Evolutionary conservation across 2,797 vertebrate genomes (phyloP), one percentile per base, ranked within the genome.

Genomic region (Epinephelus awoara): DNA sequence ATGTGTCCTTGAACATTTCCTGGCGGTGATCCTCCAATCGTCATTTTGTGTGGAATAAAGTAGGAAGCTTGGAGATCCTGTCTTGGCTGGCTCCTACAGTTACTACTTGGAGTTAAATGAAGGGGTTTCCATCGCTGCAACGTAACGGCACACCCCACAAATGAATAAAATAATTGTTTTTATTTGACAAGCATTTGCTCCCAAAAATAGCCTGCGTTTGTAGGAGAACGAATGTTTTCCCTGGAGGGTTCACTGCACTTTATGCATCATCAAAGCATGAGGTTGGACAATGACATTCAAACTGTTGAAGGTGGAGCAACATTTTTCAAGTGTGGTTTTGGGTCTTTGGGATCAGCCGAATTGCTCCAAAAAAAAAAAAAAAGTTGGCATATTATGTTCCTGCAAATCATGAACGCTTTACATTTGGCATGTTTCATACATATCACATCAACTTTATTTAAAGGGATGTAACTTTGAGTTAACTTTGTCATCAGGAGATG

Each of bases 1-100:
- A 75, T 85, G 85, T 88, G 87, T 91, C 77, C 87, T 87, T 79
- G 89, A 90, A 88, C 67, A 74, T 88, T 81, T 93, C 74, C 90
- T 94, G 93, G 89, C 91, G 46, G 59, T 61, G 63, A 74, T 82
- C 75, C 85, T 83, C 72, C 73, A 14, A 82, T 85, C 72, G 57
- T 87, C 80, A 75, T 89, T 91, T 80, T 84, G 71, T 88, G 83
- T 78, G 70, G 79, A 84, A 85, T 79, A 80, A 85, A 81, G 77
- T 73, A 82, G 82, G 72, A 89, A 89, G 85, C 84, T 52, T 75
- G 75, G 87, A 84, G 80, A 88, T 89, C 82, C 89, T 88, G 77
- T 65, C 74, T 89, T 85, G 85, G 90, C 86, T 69, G 64, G 40
- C 88, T 78, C 83, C 72, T 63, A 63, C 38, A 27, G 80, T 87